phyloP scores from a whole-genome alignment of 92 coral and sea anemone genomes.

The Bergia puertoricense region DNA sequence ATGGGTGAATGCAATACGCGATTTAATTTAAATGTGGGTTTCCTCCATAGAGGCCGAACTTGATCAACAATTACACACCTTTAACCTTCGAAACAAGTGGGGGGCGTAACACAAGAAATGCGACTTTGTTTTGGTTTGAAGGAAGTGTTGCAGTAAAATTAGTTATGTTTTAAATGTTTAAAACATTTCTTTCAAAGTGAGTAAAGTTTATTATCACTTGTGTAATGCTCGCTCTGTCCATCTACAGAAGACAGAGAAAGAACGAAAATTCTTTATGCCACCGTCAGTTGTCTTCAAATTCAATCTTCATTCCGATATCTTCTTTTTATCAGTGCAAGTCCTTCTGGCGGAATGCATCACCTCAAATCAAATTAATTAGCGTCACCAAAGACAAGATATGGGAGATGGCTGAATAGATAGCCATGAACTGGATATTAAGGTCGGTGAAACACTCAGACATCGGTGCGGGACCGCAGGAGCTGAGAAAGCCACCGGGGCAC shows the following conservation, averaged over 20 bases:
- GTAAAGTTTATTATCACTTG: no score
- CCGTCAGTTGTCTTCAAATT: background rate
- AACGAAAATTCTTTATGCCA: background rate
- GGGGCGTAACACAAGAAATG: background rate
- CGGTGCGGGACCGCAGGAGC: conserved; percentile 14
- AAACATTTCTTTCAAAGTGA: no score
- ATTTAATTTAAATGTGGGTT: background rate
- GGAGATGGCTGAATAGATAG: conserved; percentile 23
- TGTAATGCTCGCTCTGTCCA: background rate
- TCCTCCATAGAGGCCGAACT: background rate
- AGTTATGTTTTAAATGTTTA: background rate
- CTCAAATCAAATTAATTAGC: conserved; percentile 44
- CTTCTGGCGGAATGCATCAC: conserved; percentile 6
- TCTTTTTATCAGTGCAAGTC: conserved; percentile 19
- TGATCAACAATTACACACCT: background rate
- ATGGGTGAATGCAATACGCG: background rate
- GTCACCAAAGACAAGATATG: conserved; percentile 26
- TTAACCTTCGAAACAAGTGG: background rate
- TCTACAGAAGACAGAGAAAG: background rate
- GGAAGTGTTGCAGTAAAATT: background rate
- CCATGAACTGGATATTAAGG: background rate
- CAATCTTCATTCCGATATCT: background rate
- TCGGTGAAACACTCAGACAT: background rate
- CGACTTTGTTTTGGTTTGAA: conserved; percentile 6
- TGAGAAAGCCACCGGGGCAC: background rate